Conservation (phyloP, 2,113 vertebrate species). For the Bufo gargarizans region DNA sequence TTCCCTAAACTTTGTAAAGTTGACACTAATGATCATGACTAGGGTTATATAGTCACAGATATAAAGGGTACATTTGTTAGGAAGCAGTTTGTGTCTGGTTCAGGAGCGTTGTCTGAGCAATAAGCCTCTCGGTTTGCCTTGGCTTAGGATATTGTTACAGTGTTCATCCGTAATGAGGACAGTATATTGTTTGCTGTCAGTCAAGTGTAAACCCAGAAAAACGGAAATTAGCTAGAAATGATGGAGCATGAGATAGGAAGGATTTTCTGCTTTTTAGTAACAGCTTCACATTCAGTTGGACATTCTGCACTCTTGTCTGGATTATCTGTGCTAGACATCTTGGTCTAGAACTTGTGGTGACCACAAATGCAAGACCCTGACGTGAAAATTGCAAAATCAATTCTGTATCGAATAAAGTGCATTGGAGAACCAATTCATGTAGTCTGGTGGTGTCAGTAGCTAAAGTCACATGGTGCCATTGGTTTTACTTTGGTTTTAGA, state of each 20-base stretch:
- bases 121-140: background rate
- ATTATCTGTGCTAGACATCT: background rate
- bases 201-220: conserved; percentile 22
- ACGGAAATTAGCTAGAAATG: conserved; percentile 8
- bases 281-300: background rate
- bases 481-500: background rate
- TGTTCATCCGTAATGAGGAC: conserved; percentile 17
- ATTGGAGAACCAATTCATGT: background rate
- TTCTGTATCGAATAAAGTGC: background rate
- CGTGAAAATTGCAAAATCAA: background rate
- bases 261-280: background rate
- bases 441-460: background rate
- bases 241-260: conserved; percentile 1
- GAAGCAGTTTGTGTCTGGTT: background rate
- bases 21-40: background rate
- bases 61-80: background rate
- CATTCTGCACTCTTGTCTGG: background rate
- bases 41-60: background rate
- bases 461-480: background rate
- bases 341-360: background rate
- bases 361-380: no score
- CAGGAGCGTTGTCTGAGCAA: background rate
- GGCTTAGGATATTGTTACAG: conserved; percentile 30
- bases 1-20: background rate
- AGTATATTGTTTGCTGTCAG: conserved; percentile 27